Evolutionary conservation across 2,113 vertebrate genomes (phyloP).

Genomic region (Myrmophylax atrothorax): DNA sequence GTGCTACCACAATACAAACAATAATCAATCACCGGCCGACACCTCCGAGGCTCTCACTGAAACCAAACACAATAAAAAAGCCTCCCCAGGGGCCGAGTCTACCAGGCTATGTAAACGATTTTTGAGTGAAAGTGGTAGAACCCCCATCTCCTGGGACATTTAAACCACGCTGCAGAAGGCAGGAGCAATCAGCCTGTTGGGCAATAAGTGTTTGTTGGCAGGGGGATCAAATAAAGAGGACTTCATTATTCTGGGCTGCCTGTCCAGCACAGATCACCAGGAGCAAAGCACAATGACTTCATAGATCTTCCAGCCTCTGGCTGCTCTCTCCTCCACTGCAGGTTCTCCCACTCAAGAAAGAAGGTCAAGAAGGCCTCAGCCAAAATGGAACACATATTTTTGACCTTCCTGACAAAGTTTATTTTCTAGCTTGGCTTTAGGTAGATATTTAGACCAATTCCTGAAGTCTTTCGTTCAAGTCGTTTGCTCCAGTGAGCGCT

Average conservation of each 20-base stretch:
- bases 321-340: neutral
- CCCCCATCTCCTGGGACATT: neutral
- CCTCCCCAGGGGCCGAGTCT: constrained; percentile 24
- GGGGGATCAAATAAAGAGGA: neutral
- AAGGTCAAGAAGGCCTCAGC: neutral
- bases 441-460: neutral
- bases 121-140: constrained; percentile 47
- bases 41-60: constrained; percentile 34
- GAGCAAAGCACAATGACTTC: neutral
- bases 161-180: neutral
- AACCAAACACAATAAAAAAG: constrained; percentile 59
- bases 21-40: constrained; percentile 64
- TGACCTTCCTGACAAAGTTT: neutral
- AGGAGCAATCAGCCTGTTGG: neutral
- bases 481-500: neutral
- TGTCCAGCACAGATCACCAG: neutral
- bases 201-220: neutral
- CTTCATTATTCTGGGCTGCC: neutral
- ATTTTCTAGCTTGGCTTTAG: neutral
- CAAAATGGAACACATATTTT: neutral
- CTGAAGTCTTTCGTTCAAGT: neutral
- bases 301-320: neutral
- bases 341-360: neutral
- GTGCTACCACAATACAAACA: constrained; percentile 70
- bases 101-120: constrained; percentile 40